Percentiles rank a stretch among this genome's conserved stretches.
phyloP scores from a whole-genome alignment of 2,797 vertebrate genomes.

The Phalloptychus januarius region DNA sequence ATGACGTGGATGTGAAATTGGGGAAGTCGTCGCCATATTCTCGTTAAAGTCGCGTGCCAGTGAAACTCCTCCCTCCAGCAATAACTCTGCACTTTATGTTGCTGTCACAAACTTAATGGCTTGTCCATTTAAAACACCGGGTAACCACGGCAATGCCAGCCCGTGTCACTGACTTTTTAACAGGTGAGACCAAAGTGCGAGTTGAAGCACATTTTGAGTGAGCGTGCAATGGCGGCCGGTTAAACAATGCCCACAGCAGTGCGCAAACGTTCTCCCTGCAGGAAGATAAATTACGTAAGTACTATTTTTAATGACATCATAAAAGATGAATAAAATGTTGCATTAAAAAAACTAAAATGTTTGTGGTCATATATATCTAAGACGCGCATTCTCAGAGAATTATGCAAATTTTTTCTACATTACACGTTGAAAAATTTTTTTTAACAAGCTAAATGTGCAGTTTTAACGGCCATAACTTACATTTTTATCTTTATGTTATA shows the following conservation, averaged over 20 bases:
- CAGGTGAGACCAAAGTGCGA: conserved; percentile 16
- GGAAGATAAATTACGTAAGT: not conserved
- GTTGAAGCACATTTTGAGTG: not conserved
- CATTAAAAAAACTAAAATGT: not conserved
- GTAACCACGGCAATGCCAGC: conserved; percentile 4
- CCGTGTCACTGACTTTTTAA: conserved; percentile 2
- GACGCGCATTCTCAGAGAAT: no score
- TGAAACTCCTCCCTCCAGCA: not conserved
- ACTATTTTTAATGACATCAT: not conserved
- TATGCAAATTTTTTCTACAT: not conserved
- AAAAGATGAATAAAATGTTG: not conserved
- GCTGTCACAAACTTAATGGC: not conserved
- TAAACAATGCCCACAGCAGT: not conserved
- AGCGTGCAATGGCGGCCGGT: not conserved
- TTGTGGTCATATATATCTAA: not conserved
- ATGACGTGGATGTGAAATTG: not conserved
- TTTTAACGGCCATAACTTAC: not conserved
- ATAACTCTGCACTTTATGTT: not conserved
- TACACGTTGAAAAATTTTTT: not conserved
- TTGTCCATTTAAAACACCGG: conserved; percentile 3
- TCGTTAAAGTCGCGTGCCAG: not conserved
- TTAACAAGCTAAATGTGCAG: not conserved
- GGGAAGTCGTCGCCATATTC: not conserved
- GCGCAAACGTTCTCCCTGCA: not conserved
- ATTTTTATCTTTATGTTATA: not conserved